Evolutionary conservation across 2,888 invertebrate genomes (phyloP), one percentile per base, ranked within the genome.

Genomic region (Strigamia maritima): DNA sequence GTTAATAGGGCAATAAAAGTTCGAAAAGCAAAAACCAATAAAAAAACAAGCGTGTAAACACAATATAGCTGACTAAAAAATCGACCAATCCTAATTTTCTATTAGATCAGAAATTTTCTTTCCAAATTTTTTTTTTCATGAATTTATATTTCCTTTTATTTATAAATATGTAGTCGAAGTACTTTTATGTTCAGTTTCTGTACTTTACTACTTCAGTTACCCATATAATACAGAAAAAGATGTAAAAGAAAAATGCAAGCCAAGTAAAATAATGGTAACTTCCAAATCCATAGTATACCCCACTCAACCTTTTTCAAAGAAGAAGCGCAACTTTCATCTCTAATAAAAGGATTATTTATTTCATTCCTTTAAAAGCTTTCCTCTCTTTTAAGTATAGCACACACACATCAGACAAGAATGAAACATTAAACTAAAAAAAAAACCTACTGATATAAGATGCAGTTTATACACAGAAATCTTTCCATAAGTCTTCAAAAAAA

Each of bases 271-370:
- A 24, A 65, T 65, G 65, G 65, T 26, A 65, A 65, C 65, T 65
- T 65, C 24, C 65, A 65, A 65, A 65, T 65, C 28, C 26, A 24
- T 65, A 65, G 65, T 65, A 65, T 65, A 65, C 65, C 14, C 24
- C 65, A 65, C 26, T 65, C 65, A 26, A 65, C 65, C 31, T 65
- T 65, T 65, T 65, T 24, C 65, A 65, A 65, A 65, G 26, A 28
- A 65, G 16, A 16, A 26, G 65, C 65, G 26, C 65, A 65, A 65
- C 26, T 65, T 65, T 65, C 65, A 65, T 65, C 65, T 65, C 65
- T 65, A 65, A 65, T 65, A 65, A 65, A 65, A 65, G 65, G 65
- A 65, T 65, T 65, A 65, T 65, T 65, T 65, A 65, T 65, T 65
- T 65, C 65, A 65, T 65, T 65, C 65, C 65, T 65, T 65, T 65